phyloP scores from a whole-genome alignment of 1,140 invertebrate genomes.

The Drosophila rufa region DNA sequence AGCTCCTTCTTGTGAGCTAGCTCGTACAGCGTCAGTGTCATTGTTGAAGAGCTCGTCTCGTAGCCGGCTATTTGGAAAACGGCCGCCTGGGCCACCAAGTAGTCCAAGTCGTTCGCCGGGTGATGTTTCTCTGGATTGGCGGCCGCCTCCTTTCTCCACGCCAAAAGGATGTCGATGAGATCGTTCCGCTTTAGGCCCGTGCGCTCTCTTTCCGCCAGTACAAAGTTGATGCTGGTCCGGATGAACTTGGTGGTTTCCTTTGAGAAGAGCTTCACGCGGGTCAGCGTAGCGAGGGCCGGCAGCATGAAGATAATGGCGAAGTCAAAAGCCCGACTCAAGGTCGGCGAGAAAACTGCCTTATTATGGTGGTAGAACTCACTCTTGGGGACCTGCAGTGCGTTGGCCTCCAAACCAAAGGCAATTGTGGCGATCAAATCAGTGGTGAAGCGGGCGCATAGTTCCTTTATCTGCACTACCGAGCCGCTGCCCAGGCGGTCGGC shows the following conservation, averaged over 20 bases:
- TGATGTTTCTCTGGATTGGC: conserved; percentile 23
- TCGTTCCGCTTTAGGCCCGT: conserved; percentile 79
- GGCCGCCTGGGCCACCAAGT: conserved; percentile 88
- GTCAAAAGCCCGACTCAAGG: conserved; percentile 85
- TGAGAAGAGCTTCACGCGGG: conserved; percentile 63
- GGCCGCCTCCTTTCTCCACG: conserved; percentile 71
- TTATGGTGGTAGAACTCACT: conserved; percentile 85
- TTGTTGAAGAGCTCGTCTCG: conserved; percentile 91
- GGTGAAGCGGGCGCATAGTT: conserved; percentile 86
- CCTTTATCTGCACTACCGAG: conserved; percentile 66
- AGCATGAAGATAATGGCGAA: conserved; percentile 85
- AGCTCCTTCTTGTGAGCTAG: conserved; percentile 88
- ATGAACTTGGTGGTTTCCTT: conserved; percentile 71
- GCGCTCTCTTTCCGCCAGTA: conserved; percentile 74
- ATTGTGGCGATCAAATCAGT: conserved; percentile 87
- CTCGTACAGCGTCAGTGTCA: conserved; percentile 89
- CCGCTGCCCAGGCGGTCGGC: conserved; percentile 5
- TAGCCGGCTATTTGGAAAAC: conserved; percentile 91
- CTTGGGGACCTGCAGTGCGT: conserved; percentile 85
- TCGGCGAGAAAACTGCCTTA: conserved; percentile 86
- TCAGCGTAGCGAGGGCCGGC: conserved; percentile 53
- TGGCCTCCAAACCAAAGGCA: conserved; percentile 87
- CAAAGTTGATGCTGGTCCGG: conserved; percentile 63
- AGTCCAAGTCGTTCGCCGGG: conserved; percentile 45
- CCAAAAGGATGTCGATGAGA: conserved; percentile 85